Conservation (phyloP, 2,888 invertebrate genomes). For the Rhimphoctona megacephalus region DNA sequence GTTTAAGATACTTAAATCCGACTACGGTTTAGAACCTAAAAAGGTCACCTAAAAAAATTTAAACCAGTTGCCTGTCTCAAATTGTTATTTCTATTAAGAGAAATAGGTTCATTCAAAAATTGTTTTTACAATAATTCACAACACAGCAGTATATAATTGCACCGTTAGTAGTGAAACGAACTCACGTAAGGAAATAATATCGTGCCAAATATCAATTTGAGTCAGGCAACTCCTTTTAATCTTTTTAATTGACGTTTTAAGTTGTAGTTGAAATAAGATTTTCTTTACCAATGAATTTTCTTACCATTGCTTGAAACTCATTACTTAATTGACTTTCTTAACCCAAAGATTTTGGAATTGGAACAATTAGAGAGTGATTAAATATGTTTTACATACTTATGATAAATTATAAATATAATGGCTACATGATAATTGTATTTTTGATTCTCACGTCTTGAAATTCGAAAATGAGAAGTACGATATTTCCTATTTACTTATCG, state of each 20-base stretch:
- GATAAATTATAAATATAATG: neutral
- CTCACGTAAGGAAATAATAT: too few species aligned
- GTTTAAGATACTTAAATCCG: too few species aligned
- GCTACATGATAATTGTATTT: neutral
- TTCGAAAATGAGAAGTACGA: neutral
- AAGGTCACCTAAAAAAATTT: too few species aligned
- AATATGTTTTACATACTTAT: neutral
- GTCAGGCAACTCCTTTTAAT: too few species aligned
- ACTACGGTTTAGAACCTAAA: too few species aligned
- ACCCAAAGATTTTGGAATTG: neutral
- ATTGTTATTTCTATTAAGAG: too few species aligned
- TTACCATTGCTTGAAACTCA: neutral
- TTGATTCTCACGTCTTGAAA: neutral
- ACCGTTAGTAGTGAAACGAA: too few species aligned
- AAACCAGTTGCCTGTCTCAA: too few species aligned
- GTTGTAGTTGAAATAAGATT: neutral
- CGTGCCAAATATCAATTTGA: too few species aligned
- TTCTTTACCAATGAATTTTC: neutral
- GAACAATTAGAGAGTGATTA: neutral
- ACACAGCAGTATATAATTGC: too few species aligned
- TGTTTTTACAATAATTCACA: too few species aligned
- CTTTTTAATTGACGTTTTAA: neutral
- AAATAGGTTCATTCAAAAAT: too few species aligned
- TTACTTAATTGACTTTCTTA: neutral
- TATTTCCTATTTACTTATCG: slow-evolving; percentile 7